Percentiles rank a stretch among this genome's conserved stretches.
Evolutionary conservation across 1,140 invertebrate species (phyloP).

Genomic region (Zeugodacus cucurbitae): DNA sequence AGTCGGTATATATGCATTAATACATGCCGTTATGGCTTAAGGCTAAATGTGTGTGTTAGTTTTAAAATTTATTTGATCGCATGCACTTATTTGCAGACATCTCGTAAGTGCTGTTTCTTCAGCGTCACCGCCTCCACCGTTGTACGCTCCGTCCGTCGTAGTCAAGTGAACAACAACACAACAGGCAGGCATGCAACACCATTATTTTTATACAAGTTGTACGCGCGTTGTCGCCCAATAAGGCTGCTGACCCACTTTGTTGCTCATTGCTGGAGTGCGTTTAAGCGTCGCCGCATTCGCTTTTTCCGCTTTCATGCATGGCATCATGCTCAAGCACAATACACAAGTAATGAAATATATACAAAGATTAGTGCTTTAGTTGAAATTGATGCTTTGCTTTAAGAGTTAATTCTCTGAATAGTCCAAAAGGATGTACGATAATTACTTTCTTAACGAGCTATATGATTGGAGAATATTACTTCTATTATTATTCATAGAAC

Average conservation of each 20-base stretch:
- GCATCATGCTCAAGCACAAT: background rate
- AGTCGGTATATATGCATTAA: background rate
- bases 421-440: no score
- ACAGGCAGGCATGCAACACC: background rate
- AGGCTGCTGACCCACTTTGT: background rate
- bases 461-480: no score
- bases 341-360: no score
- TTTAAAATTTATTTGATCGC: conserved; percentile 11
- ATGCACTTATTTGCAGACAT: conserved; percentile 29
- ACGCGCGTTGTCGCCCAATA: background rate
- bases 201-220: background rate
- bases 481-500: no score
- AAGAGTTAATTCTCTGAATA: no score
- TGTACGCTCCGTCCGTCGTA: no score
- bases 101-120: background rate
- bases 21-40: background rate
- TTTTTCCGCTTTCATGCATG: background rate
- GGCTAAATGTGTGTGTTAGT: background rate
- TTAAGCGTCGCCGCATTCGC: background rate
- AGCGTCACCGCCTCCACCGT: background rate
- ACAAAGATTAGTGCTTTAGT: no score
- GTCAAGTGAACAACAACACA: no score
- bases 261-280: background rate
- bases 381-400: no score
- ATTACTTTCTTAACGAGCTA: no score